Evolutionary conservation across 1,140 invertebrate genomes (phyloP).

Genomic region (Armadillidium nasatum): DNA sequence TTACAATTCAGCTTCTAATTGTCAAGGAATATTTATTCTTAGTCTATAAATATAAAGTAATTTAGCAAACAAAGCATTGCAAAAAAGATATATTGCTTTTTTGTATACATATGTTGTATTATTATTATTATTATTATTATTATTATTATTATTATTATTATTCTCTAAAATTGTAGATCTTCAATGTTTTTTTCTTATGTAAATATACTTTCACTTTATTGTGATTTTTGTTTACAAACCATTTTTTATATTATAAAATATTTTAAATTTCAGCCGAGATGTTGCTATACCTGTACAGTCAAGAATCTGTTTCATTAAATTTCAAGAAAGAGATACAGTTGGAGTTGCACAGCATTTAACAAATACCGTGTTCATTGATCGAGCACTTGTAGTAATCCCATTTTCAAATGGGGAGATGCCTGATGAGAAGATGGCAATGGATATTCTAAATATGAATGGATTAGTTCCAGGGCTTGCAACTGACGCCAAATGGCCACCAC

Average conservation of each 20-base stretch:
- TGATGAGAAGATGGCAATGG: conserved; percentile 86
- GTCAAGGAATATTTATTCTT: no score
- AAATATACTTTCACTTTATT: no score
- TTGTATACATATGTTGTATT: no score
- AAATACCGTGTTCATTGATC: conserved; percentile 97
- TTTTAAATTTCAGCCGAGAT: conserved; percentile 55
- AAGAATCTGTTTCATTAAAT: conserved; percentile 94
- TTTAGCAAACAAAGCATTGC: no score
- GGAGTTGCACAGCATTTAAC: conserved; percentile 94
- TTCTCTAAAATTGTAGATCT: no score
- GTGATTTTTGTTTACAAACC: no score
- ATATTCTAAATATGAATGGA: conserved; percentile 80
- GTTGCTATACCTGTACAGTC: conserved; percentile 82
- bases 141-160: no score
- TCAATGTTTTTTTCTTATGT: no score
- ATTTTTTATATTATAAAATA: conserved; percentile 1
- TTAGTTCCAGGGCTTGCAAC: conserved; percentile 66
- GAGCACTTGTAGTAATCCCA: conserved; percentile 91
- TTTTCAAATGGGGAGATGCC: conserved; percentile 80
- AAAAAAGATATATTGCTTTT: no score
- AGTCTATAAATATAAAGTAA: no score
- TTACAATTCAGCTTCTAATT: no score
- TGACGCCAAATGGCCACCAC: conserved; percentile 80
- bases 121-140: no score
- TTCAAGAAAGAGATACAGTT: conserved; percentile 76